Conservation (phyloP, 2,797 vertebrate species). For the Centroberyx gerrardi region DNA sequence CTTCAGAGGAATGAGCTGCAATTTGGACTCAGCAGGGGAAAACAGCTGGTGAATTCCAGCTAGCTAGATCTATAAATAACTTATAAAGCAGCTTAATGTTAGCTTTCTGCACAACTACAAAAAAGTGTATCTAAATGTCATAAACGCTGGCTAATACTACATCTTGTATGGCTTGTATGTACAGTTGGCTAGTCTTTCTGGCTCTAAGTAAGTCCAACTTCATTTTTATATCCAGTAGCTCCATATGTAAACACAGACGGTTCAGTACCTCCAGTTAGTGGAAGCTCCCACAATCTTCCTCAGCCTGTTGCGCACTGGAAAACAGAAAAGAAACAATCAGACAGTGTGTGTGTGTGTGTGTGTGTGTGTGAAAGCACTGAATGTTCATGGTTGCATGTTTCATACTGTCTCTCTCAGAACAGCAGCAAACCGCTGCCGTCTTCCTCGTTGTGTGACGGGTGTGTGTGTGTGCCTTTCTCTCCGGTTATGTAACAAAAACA, state of each 20-base stretch:
- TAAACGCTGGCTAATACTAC: too few relatives aligned
- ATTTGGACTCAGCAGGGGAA: too few relatives aligned
- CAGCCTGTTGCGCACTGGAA: slow-evolving; percentile 92
- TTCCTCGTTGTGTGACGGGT: not conserved
- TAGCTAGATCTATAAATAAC: too few relatives aligned
- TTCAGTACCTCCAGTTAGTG: slow-evolving; percentile 93
- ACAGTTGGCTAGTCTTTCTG: too few relatives aligned
- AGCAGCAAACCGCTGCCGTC: not conserved
- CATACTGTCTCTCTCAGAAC: slow-evolving; percentile 36
- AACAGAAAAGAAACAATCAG: slow-evolving; percentile 49
- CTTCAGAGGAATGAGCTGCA: too few relatives aligned
- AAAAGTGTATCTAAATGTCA: too few relatives aligned
- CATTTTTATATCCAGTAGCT: not conserved
- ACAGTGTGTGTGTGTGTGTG: not conserved
- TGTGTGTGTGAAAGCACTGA: not conserved
- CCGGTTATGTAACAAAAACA: not conserved
- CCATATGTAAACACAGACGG: not conserved
- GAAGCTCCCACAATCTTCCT: slow-evolving; percentile 95
- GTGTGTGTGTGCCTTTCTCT: not conserved
- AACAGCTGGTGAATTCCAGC: too few relatives aligned
- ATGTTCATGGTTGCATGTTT: slow-evolving; percentile 25
- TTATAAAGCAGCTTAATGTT: too few relatives aligned
- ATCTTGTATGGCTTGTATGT: too few relatives aligned
- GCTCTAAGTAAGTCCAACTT: not conserved
- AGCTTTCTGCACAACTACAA: too few relatives aligned